Conservation (phyloP, 2,797 vertebrate species). For the Notolabrus celidotus region DNA sequence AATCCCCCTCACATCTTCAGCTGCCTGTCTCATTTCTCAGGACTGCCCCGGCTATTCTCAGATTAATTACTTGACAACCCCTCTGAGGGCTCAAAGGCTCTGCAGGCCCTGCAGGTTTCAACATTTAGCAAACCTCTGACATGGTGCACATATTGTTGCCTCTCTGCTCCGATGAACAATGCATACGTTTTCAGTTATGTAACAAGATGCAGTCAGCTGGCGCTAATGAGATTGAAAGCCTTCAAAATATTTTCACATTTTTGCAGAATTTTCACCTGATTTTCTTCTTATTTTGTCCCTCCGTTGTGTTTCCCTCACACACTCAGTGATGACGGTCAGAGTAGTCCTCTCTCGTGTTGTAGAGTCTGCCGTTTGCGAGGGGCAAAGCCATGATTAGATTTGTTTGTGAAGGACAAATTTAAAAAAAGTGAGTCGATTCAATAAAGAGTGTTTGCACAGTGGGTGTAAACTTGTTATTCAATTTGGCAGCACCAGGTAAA, state of each 20-base stretch:
- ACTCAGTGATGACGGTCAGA: conserved; percentile 4
- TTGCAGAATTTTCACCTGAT: conserved; percentile 13
- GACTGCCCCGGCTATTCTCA: conserved; percentile 63
- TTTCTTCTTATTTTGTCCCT: background rate
- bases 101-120: conserved; percentile 60
- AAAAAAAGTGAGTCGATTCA: conserved; percentile 35
- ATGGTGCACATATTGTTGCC: conserved; percentile 26
- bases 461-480: conserved; percentile 54
- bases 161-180: conserved; percentile 31
- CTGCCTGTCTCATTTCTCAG: conserved; percentile 60
- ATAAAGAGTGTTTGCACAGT: conserved; percentile 52
- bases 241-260: conserved; percentile 5
- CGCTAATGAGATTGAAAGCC: conserved; percentile 3
- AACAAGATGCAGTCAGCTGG: conserved; percentile 6
- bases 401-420: conserved; percentile 52
- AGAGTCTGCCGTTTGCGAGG: conserved; percentile 14
- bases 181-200: conserved; percentile 5
- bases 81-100: conserved; percentile 54
- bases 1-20: conserved; percentile 65
- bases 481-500: conserved; percentile 36
- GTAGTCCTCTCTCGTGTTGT: conserved; percentile 3
- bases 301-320: conserved; percentile 3
- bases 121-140: conserved; percentile 51
- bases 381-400: conserved; percentile 56
- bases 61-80: conserved; percentile 71